Base-by-base conservation (phyloP, 2,888 invertebrate genomes). In the Cephus rjabovi region DNA sequence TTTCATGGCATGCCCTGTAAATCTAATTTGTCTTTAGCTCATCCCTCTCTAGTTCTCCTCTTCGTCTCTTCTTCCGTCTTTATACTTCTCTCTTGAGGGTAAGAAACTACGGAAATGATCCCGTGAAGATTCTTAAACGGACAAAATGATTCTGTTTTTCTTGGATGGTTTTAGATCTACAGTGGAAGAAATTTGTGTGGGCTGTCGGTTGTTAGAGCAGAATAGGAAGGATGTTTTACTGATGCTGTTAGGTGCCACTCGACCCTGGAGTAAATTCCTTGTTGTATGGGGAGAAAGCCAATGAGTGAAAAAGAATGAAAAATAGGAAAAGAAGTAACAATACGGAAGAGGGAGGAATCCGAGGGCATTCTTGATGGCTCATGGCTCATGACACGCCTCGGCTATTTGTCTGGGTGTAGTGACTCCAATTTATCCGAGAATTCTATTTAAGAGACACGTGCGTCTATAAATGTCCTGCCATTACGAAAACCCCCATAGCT, bases 401-500 rank as follows among this genome's bases (percentile, higher is more conserved):
- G 37, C 75, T 75, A 77, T 74, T 77, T 77, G 77, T 74, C 77
- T 69, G 73, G 11, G n/a, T 34, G 34, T 37, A 71, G 56, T 30
- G 75, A 70, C 40, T 40, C 40, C 69, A 76, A 77, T 77, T 77
- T 75, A 77, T 77, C 70, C 75, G n/a, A 33, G 31, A n/a, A 77
- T 75, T 77, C 75, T 77, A 75, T 77, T 70, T 70, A 4, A 30
- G 56, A 69, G 77, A 77, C 77, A 75, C 15, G 40, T 56, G 33
- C 31, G 69, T 77, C 75, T 77, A 77, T 33, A 75, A 77, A 77
- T 68, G 77, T 77, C 70, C 37, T 70, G 33, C 75, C 77, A 69
- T 77, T 75, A 77, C 69, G 70, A 77, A 75, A 77, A 75, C 74
- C 74, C 35, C 75, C 75, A 56, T 75, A 56, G 77, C 75, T 75